A percentile compares a stretch with the other conserved stretches of the same genome.
phyloP scores from a whole-genome alignment of 1,140 invertebrate species.

The Dryas iulia region DNA sequence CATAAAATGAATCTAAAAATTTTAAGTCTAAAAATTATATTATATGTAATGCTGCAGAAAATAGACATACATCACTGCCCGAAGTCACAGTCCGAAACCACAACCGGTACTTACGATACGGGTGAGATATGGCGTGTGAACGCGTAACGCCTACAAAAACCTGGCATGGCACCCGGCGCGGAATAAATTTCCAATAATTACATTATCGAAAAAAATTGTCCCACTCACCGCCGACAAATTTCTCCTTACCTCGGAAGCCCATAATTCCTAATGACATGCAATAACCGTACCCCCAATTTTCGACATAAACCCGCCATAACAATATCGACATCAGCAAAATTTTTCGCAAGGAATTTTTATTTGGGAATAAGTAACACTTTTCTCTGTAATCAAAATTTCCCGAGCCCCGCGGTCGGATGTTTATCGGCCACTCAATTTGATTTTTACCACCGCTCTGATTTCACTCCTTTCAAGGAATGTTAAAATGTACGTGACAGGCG shows the following conservation, averaged over 20 bases:
- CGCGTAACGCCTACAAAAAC: conserved; percentile 40
- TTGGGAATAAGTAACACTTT: conserved; percentile 79
- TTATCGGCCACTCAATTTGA: conserved; percentile 79
- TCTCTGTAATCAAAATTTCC: conserved; percentile 76
- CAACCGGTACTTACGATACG: neutral
- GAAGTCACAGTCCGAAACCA: neutral
- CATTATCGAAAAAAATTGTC: conserved; percentile 70
- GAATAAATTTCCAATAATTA: conserved; percentile 80
- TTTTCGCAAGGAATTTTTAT: conserved; percentile 74
- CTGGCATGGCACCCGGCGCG: conserved; percentile 44
- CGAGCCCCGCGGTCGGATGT: conserved; percentile 50
- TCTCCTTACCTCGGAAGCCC: conserved; percentile 71
- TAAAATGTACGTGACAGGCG: conserved; percentile 45
- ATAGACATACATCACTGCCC: neutral
- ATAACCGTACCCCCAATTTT: conserved; percentile 80
- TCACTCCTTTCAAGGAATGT: conserved; percentile 55
- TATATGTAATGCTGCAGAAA: neutral
- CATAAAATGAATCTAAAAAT: too few species aligned
- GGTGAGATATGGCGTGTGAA: conserved; percentile 47
- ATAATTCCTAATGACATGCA: conserved; percentile 81
- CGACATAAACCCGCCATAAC: conserved; percentile 79
- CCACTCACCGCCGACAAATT: conserved; percentile 60
- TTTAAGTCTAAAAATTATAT: too few species aligned
- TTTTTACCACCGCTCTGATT: conserved; percentile 76
- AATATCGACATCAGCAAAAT: conserved; percentile 80